Percentiles rank a stretch among this genome's conserved stretches.
Conservation (phyloP, 2,888 invertebrate genomes). For the Pyralis farinalis region DNA sequence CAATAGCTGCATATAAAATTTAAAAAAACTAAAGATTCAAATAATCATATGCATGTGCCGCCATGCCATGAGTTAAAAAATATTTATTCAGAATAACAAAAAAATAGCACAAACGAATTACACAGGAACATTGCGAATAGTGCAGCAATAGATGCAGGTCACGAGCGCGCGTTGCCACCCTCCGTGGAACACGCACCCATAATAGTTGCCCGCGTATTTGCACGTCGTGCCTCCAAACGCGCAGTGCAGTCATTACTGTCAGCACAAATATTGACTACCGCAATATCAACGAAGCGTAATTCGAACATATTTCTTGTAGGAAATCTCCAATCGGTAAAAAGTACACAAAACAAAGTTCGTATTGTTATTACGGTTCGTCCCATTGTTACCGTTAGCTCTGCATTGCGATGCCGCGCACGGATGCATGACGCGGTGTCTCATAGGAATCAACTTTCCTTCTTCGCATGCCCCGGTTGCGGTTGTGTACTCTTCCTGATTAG, state of each 20-base stretch:
- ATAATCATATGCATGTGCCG: too few relatives aligned
- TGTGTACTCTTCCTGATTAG: slow-evolving; percentile 32
- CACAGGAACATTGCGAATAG: neutral
- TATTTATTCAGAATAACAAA: slow-evolving; percentile 18
- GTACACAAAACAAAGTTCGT: slow-evolving; percentile 10
- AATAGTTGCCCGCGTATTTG: slow-evolving; percentile 13
- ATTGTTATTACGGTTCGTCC: slow-evolving; percentile 9
- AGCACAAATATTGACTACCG: slow-evolving; percentile 25
- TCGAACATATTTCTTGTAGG: neutral
- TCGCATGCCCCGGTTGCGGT: slow-evolving; percentile 23
- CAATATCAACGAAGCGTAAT: slow-evolving; percentile 2
- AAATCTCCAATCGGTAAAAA: neutral
- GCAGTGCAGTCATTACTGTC: slow-evolving; percentile 19
- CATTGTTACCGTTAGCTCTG: neutral
- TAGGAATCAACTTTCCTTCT: slow-evolving; percentile 40
- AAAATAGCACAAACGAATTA: neutral
- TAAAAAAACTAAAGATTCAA: too few relatives aligned
- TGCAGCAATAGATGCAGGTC: slow-evolving; percentile 23
- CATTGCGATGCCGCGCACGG: slow-evolving; percentile 43
- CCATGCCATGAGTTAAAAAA: slow-evolving; percentile 1
- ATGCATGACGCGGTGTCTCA: slow-evolving; percentile 43
- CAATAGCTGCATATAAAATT: too few relatives aligned
- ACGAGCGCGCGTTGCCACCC: slow-evolving; percentile 18
- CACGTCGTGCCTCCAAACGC: slow-evolving; percentile 17
- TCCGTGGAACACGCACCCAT: slow-evolving; percentile 15